phyloP scores from a whole-genome alignment of 2,797 vertebrate genomes.

The Mormyrus hasselquistii region DNA sequence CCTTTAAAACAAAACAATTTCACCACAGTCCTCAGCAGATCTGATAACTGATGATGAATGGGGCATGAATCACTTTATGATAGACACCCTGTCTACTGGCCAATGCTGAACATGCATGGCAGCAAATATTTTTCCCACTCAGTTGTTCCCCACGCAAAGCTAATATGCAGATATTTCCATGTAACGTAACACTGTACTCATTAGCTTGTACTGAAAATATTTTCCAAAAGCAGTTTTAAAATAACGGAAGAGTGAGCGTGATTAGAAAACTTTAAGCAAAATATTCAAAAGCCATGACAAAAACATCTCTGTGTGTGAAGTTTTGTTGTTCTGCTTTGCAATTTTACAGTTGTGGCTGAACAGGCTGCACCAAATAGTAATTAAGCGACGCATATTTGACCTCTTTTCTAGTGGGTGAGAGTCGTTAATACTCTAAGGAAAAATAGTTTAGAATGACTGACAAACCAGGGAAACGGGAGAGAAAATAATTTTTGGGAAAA shows the following conservation, averaged over 20 bases:
- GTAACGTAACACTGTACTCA: neutral
- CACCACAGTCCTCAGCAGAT: neutral
- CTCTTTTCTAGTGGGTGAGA: neutral
- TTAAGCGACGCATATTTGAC: neutral
- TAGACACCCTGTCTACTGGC: neutral
- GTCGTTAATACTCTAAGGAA: neutral
- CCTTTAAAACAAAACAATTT: neutral
- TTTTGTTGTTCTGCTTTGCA: neutral
- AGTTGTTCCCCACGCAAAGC: neutral
- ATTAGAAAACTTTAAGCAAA: neutral
- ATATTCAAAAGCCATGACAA: neutral
- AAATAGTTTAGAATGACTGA: neutral
- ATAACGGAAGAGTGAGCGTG: neutral
- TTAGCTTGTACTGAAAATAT: neutral
- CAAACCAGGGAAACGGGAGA: neutral
- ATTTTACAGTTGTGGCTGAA: neutral
- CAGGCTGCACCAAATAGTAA: neutral
- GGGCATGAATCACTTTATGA: conserved; percentile 9
- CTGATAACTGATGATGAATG: conserved; percentile 1
- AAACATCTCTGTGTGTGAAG: neutral
- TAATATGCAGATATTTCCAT: neutral
- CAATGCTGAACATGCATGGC: neutral
- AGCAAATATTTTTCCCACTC: neutral
- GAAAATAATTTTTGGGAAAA: neutral
- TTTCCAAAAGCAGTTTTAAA: neutral